phyloP scores from a whole-genome alignment of 2,113 vertebrate genomes.

The Lepus europaeus region DNA sequence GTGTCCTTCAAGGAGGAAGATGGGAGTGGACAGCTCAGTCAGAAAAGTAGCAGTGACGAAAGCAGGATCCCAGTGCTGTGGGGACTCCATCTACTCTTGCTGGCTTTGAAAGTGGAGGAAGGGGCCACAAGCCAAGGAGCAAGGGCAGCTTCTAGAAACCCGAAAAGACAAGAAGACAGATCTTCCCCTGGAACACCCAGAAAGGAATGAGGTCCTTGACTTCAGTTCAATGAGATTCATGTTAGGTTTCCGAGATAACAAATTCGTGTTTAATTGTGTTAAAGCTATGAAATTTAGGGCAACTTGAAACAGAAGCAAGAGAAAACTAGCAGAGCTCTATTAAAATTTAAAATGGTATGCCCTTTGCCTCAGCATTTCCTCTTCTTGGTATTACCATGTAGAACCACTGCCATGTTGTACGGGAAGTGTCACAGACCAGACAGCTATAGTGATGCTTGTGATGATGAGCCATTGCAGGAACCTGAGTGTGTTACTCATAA shows the following conservation, averaged over 20 bases:
- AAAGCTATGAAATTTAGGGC: neutral
- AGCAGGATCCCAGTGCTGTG: neutral
- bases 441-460: neutral
- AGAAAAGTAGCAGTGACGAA: neutral
- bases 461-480: neutral
- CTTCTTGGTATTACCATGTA: neutral
- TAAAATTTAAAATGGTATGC: slow-evolving; percentile 11
- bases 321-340: neutral
- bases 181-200: neutral
- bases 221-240: neutral
- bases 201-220: neutral
- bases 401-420: neutral
- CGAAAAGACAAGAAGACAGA: too few species aligned
- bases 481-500: neutral
- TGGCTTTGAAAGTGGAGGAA: too few species aligned
- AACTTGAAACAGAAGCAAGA: neutral
- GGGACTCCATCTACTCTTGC: neutral
- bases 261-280: neutral
- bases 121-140: too few species aligned
- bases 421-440: neutral
- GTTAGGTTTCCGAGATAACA: neutral
- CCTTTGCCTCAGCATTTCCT: neutral
- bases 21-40: neutral
- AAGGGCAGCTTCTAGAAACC: too few species aligned
- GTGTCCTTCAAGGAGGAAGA: neutral